Evolutionary conservation across 1,140 invertebrate species (phyloP).

Genomic region (Drosophila navojoa): DNA sequence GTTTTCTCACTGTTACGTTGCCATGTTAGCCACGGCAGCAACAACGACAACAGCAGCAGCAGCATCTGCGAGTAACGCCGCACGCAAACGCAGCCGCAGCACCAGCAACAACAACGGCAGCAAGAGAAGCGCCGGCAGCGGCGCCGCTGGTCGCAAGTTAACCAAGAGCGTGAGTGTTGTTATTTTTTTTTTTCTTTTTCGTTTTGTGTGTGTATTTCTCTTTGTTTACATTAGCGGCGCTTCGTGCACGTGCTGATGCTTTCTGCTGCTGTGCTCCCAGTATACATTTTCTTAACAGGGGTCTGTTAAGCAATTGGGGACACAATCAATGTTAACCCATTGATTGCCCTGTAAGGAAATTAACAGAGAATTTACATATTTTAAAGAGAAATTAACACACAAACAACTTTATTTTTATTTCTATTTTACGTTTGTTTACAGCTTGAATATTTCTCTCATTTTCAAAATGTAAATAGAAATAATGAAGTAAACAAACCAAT

Average conservation of each 20-base stretch:
- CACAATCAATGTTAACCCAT: slow-evolving; percentile 51
- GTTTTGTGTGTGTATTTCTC: slow-evolving; percentile 51
- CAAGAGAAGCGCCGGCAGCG: slow-evolving; percentile 66
- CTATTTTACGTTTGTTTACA: background rate
- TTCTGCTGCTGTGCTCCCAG: slow-evolving; percentile 60
- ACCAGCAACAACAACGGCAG: slow-evolving; percentile 59
- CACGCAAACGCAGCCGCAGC: slow-evolving; percentile 70
- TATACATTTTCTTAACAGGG: slow-evolving; percentile 50
- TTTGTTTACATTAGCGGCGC: slow-evolving; percentile 72
- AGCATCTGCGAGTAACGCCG: slow-evolving; percentile 48
- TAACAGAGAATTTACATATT: slow-evolving; percentile 20
- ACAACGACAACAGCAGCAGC: slow-evolving; percentile 39
- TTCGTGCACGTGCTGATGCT: slow-evolving; percentile 66
- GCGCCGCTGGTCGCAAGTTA: slow-evolving; percentile 65
- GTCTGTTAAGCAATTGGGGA: slow-evolving; percentile 45
- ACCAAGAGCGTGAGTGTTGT: slow-evolving; percentile 75
- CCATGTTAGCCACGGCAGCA: slow-evolving; percentile 70
- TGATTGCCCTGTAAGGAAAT: slow-evolving; percentile 21
- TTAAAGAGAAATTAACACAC: slow-evolving; percentile 15
- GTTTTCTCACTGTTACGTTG: slow-evolving; percentile 43
- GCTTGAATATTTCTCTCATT: background rate
- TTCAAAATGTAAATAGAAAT: background rate
- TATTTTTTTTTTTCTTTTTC: slow-evolving; percentile 31
- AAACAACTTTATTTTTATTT: background rate
- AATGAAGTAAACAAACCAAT: background rate